phyloP scores from a whole-genome alignment of 2,113 vertebrate genomes.

The Sturnira hondurensis region DNA sequence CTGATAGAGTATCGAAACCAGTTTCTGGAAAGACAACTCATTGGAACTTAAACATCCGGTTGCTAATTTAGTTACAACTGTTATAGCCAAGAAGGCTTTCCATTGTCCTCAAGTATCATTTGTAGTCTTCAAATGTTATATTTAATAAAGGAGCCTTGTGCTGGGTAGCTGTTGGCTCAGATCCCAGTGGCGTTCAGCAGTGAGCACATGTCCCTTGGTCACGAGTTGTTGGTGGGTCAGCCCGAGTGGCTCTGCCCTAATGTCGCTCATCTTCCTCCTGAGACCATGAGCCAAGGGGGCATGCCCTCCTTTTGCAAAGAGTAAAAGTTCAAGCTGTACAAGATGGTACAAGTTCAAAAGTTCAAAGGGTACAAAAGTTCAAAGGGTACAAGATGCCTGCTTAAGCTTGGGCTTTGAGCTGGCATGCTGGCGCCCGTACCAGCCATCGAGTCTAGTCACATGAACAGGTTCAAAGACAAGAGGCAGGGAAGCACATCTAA shows the following conservation, averaged over 20 bases:
- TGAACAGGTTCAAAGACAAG: background rate
- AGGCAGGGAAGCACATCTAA: background rate
- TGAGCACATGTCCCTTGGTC: background rate
- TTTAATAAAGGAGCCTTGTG: background rate
- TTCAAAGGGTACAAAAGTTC: too few species aligned
- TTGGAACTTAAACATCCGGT: background rate
- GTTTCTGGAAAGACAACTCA: background rate
- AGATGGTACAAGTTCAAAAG: too few species aligned
- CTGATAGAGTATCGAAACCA: background rate
- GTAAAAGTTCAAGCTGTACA: background rate
- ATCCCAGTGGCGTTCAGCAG: background rate
- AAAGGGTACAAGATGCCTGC: background rate
- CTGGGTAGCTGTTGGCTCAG: background rate
- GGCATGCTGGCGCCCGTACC: accelerated
- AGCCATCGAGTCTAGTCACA: background rate
- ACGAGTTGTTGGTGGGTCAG: background rate
- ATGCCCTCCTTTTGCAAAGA: background rate
- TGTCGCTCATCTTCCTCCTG: background rate
- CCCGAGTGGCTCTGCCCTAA: background rate
- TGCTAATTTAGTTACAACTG: background rate
- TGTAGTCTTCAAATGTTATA: background rate
- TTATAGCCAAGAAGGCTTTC: background rate
- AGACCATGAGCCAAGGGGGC: background rate
- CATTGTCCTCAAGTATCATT: background rate
- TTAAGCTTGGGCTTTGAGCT: background rate